Conservation (phyloP, 1,140 invertebrate genomes). For the Thrips palmi region DNA sequence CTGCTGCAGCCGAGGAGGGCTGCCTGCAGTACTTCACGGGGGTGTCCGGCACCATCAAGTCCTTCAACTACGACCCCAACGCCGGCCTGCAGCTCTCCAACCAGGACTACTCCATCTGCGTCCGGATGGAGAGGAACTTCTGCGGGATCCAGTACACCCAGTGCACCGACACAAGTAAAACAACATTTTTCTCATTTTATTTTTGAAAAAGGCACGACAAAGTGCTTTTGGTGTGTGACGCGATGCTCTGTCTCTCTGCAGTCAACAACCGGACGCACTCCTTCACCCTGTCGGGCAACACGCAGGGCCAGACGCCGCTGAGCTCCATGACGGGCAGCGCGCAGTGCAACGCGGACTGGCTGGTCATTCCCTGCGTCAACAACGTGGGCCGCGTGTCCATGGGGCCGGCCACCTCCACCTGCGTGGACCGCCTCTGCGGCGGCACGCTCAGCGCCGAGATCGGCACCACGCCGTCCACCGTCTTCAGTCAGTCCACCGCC, state of each 20-base stretch:
- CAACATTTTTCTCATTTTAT: not conserved
- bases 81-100: constrained; percentile 66
- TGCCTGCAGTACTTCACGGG: constrained; percentile 69
- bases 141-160: constrained; percentile 69
- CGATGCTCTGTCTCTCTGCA: constrained; percentile 19
- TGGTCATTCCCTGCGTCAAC: constrained; percentile 53
- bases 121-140: constrained; percentile 69
- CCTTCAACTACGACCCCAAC: constrained; percentile 63
- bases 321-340: constrained; percentile 41
- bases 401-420: constrained; percentile 26
- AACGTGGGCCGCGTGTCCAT: constrained; percentile 37
- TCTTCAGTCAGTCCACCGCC: constrained; percentile 37
- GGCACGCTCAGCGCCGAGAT: constrained; percentile 45
- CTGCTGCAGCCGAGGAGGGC: constrained; percentile 50
- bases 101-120: constrained; percentile 74
- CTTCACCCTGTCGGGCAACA: constrained; percentile 56
- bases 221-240: not conserved
- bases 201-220: not conserved
- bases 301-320: constrained; percentile 32
- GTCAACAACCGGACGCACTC: constrained; percentile 40
- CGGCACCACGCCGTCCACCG: constrained; percentile 31
- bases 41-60: constrained; percentile 55
- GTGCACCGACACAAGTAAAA: constrained; percentile 42
- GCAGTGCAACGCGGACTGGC: constrained; percentile 52
- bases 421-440: constrained; percentile 52